These are phyloP conservation scores for Poeciliopsis infans DNA, from an alignment of 2,797 vertebrate species.

Conservation along the genomic window DNA sequence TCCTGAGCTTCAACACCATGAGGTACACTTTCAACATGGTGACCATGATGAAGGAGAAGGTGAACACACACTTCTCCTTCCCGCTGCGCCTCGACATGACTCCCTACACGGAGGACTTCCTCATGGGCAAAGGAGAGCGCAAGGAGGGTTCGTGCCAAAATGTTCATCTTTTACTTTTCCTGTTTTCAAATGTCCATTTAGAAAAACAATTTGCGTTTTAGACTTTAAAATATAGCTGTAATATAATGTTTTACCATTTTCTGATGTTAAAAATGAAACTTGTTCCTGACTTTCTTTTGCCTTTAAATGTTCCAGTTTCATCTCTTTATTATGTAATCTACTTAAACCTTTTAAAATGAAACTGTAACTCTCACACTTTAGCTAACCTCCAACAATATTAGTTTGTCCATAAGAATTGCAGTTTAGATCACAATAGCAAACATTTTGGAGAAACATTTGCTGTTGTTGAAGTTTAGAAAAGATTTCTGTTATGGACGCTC, in stretches of 20 bases:
- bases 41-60: slow-evolving; percentile 99
- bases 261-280: background rate
- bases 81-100: slow-evolving; percentile 98
- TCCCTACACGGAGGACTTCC: slow-evolving; percentile 97
- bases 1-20: slow-evolving; percentile 99
- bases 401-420: background rate
- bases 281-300: background rate
- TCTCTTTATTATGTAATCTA: background rate
- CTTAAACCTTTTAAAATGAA: background rate
- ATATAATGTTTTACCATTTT: background rate
- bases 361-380: background rate
- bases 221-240: background rate
- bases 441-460: no score
- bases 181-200: no score
- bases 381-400: background rate
- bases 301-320: background rate
- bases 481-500: background rate
- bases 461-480: no score
- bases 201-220: background rate
- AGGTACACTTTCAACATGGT: slow-evolving; percentile 99
- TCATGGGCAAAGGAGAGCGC: slow-evolving; percentile 96
- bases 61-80: slow-evolving; percentile 99
- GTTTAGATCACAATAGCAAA: background rate
- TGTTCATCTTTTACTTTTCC: background rate
- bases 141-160: slow-evolving; percentile 84